Evolutionary conservation across 2,113 vertebrate species (phyloP).

Genomic region (Aspiorhynchus laticeps): DNA sequence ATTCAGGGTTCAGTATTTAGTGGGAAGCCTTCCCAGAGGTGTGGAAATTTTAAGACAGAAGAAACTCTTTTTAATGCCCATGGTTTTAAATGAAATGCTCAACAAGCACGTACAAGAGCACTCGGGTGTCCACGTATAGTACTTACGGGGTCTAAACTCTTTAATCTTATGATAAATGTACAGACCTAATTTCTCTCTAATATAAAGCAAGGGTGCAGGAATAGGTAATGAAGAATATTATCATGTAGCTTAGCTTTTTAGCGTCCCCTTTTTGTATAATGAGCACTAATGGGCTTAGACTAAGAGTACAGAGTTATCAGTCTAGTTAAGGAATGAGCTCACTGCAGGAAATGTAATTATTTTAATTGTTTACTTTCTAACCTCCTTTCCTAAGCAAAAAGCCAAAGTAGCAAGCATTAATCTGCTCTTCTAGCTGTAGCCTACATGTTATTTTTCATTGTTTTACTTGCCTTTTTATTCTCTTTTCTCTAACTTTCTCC

Average conservation of each 20-base stretch:
- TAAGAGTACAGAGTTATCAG: slow-evolving; percentile 50
- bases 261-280: slow-evolving; percentile 50
- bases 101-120: neutral
- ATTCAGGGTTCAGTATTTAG: neutral
- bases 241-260: slow-evolving; percentile 52
- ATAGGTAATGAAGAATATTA: slow-evolving; percentile 55
- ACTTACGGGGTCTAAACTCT: neutral
- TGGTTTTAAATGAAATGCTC: neutral
- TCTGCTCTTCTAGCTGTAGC: slow-evolving; percentile 44
- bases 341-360: slow-evolving; percentile 68
- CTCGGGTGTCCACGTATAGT: neutral
- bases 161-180: slow-evolving; percentile 15
- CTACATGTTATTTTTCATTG: neutral
- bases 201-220: slow-evolving; percentile 42
- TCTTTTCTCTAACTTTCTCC: slow-evolving; percentile 1
- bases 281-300: slow-evolving; percentile 64
- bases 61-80: neutral
- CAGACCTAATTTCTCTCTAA: slow-evolving; percentile 15
- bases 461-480: slow-evolving; percentile 7
- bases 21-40: neutral
- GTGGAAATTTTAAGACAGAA: neutral
- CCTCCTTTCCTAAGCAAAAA: slow-evolving; percentile 62
- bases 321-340: slow-evolving; percentile 61
- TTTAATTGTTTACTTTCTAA: slow-evolving; percentile 67
- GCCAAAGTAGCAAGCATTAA: slow-evolving; percentile 57